Percentiles rank a stretch among this genome's conserved stretches.
Conservation (phyloP, 2,113 vertebrate species). For the Chelonoidis abingdonii region DNA sequence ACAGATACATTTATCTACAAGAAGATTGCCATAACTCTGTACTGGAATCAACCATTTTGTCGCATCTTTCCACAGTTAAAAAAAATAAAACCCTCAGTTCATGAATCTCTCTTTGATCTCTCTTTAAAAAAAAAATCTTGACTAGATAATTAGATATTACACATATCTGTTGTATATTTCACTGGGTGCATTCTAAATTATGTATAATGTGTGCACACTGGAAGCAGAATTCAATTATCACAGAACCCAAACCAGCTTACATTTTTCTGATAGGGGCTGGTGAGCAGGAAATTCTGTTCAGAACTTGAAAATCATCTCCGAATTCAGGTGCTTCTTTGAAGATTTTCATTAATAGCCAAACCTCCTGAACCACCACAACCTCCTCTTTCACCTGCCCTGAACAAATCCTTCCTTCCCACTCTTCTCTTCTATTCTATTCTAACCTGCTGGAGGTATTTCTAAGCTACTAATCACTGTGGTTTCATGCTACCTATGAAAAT, state of each 20-base stretch:
- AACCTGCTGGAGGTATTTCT: not conserved
- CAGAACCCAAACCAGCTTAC: not conserved
- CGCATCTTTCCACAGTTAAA: not conserved
- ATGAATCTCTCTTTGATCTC: not conserved
- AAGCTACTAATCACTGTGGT: not conserved
- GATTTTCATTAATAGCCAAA: not conserved
- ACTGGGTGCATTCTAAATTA: not conserved
- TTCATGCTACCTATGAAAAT: not conserved
- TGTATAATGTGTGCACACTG: accelerated
- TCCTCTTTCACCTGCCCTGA: not conserved
- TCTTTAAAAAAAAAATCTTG: not conserved
- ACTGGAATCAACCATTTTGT: not conserved
- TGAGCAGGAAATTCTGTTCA: not conserved
- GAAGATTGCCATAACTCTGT: not conserved
- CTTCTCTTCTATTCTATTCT: not conserved
- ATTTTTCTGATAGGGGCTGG: not conserved
- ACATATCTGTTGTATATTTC: not conserved
- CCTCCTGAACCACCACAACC: not conserved
- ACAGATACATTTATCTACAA: not conserved
- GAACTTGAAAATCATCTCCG: not conserved
- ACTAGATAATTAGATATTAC: not conserved
- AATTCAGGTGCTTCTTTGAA: not conserved
- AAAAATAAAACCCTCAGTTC: not conserved
- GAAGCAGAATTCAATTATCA: not conserved
- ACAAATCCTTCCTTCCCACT: not conserved